Conservation (phyloP, 2,797 vertebrate genomes). For the Neomorphus geoffroyi region DNA sequence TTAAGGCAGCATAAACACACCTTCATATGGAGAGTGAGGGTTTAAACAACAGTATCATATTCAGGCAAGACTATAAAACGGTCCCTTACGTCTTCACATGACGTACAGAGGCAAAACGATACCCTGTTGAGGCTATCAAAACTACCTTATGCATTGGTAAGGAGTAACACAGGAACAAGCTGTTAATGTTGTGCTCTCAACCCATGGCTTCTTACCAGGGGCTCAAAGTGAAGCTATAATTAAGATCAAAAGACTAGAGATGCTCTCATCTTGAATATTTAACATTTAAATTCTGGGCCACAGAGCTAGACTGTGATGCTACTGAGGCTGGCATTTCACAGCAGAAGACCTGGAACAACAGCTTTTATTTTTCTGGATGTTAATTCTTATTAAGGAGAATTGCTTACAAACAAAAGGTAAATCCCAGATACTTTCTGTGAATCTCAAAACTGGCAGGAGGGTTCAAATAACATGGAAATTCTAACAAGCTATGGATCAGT, state of each 20-base stretch:
- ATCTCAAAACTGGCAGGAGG: neutral
- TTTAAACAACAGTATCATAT: neutral
- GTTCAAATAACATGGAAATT: neutral
- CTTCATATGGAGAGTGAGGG: neutral
- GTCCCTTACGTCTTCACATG: neutral
- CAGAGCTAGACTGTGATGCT: neutral
- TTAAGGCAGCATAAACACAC: neutral
- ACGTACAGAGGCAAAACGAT: neutral
- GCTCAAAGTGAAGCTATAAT: neutral
- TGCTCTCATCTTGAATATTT: neutral
- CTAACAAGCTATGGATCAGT: neutral
- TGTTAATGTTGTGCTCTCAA: neutral
- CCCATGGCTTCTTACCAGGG: neutral
- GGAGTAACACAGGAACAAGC: neutral
- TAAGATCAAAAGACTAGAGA: neutral
- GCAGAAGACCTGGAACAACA: neutral
- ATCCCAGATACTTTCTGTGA: neutral
- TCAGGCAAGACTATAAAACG: neutral
- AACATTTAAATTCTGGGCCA: neutral
- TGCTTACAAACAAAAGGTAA: neutral
- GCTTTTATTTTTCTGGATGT: neutral
- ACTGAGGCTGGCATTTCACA: neutral
- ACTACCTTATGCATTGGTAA: neutral
- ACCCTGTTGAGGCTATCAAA: neutral
- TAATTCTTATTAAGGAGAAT: neutral